Evolutionary conservation across 2,888 invertebrate species (phyloP).

Genomic region (Sinotaia quadrata): DNA sequence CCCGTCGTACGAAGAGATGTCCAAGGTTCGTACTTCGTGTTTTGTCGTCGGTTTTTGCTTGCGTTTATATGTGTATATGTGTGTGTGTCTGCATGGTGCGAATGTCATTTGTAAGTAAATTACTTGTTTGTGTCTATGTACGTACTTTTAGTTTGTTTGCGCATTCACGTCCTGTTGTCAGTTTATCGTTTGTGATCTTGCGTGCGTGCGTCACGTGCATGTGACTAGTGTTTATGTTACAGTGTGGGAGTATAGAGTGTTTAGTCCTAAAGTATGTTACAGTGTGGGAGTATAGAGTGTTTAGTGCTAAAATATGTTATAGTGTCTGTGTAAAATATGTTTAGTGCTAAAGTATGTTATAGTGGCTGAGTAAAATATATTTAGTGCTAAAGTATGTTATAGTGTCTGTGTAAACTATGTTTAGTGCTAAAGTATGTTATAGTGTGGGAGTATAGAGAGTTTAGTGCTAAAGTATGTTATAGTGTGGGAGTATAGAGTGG

Average conservation of each 20-base stretch:
- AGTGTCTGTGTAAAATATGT: not conserved
- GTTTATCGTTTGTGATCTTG: too few relatives aligned
- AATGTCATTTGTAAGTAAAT: not conserved
- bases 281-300: not conserved
- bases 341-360: too few relatives aligned
- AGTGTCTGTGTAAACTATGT: too few relatives aligned
- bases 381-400: too few relatives aligned
- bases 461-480: too few relatives aligned
- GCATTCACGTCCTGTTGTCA: too few relatives aligned
- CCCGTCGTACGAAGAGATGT: constrained; percentile 47
- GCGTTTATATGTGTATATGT: not conserved
- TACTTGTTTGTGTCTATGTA: not conserved
- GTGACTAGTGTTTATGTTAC: constrained; percentile 7
- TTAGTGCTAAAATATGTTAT: too few relatives aligned
- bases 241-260: not conserved
- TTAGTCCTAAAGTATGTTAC: too few relatives aligned
- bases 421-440: too few relatives aligned
- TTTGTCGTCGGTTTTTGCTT: not conserved
- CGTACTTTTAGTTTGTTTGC: too few relatives aligned
- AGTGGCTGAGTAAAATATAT: too few relatives aligned
- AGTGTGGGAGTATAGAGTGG: not conserved
- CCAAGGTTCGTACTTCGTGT: constrained; percentile 40
- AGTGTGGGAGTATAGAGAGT: not conserved
- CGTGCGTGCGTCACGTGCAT: not conserved
- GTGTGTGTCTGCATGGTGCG: not conserved